Percentiles rank a stretch among this genome's conserved stretches.
Evolutionary conservation across 2,113 vertebrate genomes (phyloP).

Genomic region (Formicarius rufipectus): DNA sequence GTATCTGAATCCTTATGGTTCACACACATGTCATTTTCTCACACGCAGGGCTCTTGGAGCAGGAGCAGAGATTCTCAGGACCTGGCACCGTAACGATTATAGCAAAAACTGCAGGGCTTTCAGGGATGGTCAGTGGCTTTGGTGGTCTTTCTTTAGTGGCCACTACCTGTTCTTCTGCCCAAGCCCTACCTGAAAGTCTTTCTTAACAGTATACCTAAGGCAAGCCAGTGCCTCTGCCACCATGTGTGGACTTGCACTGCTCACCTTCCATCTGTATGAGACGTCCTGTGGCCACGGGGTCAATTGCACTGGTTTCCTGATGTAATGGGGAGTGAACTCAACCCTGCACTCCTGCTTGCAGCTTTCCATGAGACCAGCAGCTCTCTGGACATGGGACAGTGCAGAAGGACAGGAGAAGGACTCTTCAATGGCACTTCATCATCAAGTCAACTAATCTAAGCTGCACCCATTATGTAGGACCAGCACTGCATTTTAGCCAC

Average conservation of each 20-base stretch:
- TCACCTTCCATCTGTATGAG: not conserved
- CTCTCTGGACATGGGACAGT: not conserved
- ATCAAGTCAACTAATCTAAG: not conserved
- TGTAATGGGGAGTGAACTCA: not conserved
- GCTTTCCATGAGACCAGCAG: not conserved
- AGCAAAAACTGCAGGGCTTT: not conserved
- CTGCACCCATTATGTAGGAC: not conserved
- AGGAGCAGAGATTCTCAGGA: not conserved
- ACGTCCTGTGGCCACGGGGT: not conserved
- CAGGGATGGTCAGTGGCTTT: not conserved
- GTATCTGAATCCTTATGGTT: not conserved
- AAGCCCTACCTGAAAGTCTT: not conserved
- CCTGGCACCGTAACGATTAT: not conserved
- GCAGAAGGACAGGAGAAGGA: not conserved
- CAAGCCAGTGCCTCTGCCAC: not conserved
- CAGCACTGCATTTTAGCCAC: not conserved
- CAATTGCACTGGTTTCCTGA: not conserved
- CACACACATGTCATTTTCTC: not conserved
- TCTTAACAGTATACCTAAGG: not conserved
- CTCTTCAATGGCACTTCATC: not conserved
- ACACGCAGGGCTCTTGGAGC: not conserved
- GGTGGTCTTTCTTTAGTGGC: not conserved
- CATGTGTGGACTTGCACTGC: accelerated
- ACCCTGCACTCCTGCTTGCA: accelerated
- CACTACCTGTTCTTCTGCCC: not conserved